Evolutionary conservation across 2,797 vertebrate genomes (phyloP).

Genomic region (Bradypodion pumilum): DNA sequence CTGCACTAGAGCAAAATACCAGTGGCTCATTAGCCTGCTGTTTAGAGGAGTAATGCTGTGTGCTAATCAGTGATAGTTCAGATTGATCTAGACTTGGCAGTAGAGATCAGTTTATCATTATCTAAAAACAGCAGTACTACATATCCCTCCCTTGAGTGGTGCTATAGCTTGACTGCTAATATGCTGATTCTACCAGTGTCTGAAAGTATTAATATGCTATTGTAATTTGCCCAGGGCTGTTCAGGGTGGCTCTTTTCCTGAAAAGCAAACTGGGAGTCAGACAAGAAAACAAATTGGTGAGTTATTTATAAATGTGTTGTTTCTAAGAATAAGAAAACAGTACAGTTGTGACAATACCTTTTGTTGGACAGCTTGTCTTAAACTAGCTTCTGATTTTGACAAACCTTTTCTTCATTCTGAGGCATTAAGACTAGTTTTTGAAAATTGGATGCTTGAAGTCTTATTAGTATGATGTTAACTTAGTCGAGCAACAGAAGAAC

Average conservation of each 20-base stretch:
- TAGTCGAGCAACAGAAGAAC: neutral
- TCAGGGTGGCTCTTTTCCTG: too few relatives aligned
- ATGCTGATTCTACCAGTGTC: neutral
- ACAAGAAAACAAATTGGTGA: neutral
- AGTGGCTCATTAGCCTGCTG: neutral
- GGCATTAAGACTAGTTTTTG: neutral
- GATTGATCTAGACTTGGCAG: neutral
- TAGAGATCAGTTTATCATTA: neutral
- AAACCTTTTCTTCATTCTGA: neutral
- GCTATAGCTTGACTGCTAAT: neutral
- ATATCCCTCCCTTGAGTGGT: neutral
- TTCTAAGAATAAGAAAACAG: neutral
- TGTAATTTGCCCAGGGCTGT: too few relatives aligned
- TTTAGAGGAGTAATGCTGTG: neutral
- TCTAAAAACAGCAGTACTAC: neutral
- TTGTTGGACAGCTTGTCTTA: neutral
- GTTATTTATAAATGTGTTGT: neutral
- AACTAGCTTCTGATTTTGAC: neutral
- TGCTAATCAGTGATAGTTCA: neutral
- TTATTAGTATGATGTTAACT: neutral
- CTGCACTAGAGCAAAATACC: neutral
- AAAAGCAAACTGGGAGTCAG: too few relatives aligned
- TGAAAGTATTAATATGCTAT: neutral
- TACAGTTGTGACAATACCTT: neutral
- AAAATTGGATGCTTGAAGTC: neutral